Percentiles rank a stretch among this genome's conserved stretches.
Evolutionary conservation across 2,113 vertebrate species (phyloP).

Genomic region (Piprites chloris): DNA sequence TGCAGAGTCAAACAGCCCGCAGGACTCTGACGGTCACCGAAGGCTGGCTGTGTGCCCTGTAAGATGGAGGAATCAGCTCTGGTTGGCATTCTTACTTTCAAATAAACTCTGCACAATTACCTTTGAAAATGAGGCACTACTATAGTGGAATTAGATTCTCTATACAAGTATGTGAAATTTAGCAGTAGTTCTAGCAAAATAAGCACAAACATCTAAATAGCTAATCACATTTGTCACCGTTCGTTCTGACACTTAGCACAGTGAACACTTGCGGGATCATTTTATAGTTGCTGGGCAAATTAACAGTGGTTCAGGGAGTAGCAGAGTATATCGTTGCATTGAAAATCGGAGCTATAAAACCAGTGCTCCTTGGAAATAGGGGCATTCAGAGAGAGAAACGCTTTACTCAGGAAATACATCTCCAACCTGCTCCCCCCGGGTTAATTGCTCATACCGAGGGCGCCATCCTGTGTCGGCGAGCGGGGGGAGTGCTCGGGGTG

Average conservation of each 20-base stretch:
- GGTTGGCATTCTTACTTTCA: background rate
- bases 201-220: background rate
- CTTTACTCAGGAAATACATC: background rate
- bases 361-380: fast-evolving
- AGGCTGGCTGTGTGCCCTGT: background rate
- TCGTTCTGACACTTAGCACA: background rate
- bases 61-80: background rate
- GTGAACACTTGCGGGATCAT: background rate
- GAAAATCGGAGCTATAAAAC: background rate
- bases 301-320: too few relatives aligned
- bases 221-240: fast-evolving
- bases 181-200: background rate
- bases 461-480: conserved; percentile 73
- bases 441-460: conserved; percentile 64
- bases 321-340: background rate
- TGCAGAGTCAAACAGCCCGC: background rate
- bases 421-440: background rate
- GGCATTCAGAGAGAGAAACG: background rate
- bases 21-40: background rate
- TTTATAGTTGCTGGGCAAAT: background rate
- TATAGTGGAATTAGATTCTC: background rate
- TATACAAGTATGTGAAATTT: too few relatives aligned
- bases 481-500: background rate
- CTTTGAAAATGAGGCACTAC: too few relatives aligned
- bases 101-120: background rate